A percentile compares a stretch with the other conserved stretches of the same genome.
These are phyloP conservation scores for Danaus melanippus DNA, from an alignment of 1,140 invertebrate genomes.

Conservation along the genomic window DNA sequence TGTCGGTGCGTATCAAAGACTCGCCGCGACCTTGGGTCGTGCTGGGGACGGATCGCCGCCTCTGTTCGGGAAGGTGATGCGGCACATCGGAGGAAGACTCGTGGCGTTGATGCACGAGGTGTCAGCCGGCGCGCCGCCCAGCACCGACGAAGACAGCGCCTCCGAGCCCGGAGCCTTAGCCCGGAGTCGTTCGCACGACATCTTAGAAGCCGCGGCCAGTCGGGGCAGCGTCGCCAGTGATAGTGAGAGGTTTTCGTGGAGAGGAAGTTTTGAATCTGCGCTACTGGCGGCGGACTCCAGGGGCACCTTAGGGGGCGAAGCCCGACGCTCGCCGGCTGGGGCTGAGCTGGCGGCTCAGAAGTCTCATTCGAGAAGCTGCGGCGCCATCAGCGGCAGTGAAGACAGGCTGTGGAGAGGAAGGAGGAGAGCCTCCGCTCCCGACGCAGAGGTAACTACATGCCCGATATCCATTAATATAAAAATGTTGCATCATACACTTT, in stretches of 20 bases:
- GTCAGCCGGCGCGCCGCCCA: constrained; percentile 84
- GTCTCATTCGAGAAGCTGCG: constrained; percentile 85
- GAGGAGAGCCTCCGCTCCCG: constrained; percentile 69
- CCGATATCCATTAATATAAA: not conserved
- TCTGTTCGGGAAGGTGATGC: constrained; percentile 92
- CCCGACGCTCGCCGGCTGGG: constrained; percentile 84
- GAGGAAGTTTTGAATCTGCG: constrained; percentile 91
- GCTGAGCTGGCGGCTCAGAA: constrained; percentile 84
- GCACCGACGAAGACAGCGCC: constrained; percentile 83
- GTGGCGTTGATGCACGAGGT: constrained; percentile 95
- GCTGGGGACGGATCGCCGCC: constrained; percentile 84
- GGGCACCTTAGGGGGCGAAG: constrained; percentile 83
- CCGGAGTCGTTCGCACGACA: constrained; percentile 83
- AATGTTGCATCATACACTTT: too few relatives aligned
- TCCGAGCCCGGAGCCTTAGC: constrained; percentile 72
- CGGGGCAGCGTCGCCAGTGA: constrained; percentile 86
- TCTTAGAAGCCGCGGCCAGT: constrained; percentile 74
- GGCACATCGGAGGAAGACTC: constrained; percentile 90
- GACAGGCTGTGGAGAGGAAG: constrained; percentile 64
- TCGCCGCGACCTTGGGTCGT: constrained; percentile 85
- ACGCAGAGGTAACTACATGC: constrained; percentile 54
- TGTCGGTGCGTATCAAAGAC: constrained; percentile 86
- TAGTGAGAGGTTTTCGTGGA: constrained; percentile 90
- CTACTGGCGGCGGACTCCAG: constrained; percentile 86
- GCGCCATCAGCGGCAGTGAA: constrained; percentile 83